A percentile compares a stretch with the other conserved stretches of the same genome.
Conservation (phyloP, 2,888 invertebrate genomes). For the Melieria picta region DNA sequence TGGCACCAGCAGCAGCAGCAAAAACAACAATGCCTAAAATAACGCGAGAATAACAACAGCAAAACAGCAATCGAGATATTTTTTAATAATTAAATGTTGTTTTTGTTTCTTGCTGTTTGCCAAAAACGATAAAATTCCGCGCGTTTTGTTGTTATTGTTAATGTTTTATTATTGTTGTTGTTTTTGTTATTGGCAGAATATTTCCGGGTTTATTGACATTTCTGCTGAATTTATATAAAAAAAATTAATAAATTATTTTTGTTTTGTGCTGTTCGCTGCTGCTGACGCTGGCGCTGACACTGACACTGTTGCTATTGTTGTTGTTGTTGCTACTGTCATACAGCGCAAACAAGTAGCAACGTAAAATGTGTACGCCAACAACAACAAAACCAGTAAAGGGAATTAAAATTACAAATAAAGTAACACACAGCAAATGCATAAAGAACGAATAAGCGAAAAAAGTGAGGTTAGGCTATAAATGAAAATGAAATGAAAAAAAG, state of each 20-base stretch:
- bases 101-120: neutral
- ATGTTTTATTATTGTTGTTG: slow-evolving; percentile 14
- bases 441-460: no score
- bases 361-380: no score
- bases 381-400: no score
- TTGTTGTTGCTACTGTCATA: neutral
- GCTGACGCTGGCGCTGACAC: neutral
- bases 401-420: no score
- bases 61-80: neutral
- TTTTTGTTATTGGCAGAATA: slow-evolving; percentile 28
- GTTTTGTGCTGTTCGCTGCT: neutral
- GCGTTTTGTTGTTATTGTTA: slow-evolving; percentile 15
- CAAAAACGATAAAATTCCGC: slow-evolving; percentile 22
- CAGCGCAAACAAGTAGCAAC: neutral
- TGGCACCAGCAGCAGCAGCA: neutral
- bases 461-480: no score
- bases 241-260: neutral
- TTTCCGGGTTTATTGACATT: slow-evolving; percentile 34
- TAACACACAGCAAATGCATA: no score
- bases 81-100: slow-evolving; percentile 1
- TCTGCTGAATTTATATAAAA: slow-evolving; percentile 17
- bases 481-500: no score
- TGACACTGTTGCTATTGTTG: slow-evolving; percentile 5
- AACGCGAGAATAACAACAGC: neutral
- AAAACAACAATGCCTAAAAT: neutral